Percentiles rank a stretch among this genome's conserved stretches.
phyloP scores from a whole-genome alignment of 2,797 vertebrate genomes.

The Anguilla marmorata region DNA sequence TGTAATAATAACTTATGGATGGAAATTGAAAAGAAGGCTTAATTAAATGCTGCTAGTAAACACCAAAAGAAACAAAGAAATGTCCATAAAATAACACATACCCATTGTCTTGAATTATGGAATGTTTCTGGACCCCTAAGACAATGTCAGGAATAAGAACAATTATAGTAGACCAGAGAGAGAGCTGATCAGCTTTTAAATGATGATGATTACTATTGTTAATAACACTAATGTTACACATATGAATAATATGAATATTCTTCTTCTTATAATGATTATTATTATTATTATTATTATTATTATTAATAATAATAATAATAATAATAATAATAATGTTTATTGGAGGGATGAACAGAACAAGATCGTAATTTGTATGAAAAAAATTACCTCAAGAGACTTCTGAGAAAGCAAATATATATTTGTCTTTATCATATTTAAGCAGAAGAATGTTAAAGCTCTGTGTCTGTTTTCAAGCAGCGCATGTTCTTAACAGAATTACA shows the following conservation, averaged over 20 bases:
- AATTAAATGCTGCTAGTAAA: background rate
- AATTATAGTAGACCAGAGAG: background rate
- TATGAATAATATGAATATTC: background rate
- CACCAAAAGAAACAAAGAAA: background rate
- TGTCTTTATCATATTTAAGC: conserved; percentile 55
- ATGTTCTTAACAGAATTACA: conserved; percentile 67
- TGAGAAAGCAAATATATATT: conserved; percentile 58
- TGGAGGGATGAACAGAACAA: background rate
- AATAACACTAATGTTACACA: background rate
- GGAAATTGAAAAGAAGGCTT: background rate
- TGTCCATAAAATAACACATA: background rate
- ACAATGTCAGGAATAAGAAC: background rate
- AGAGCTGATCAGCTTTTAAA: background rate
- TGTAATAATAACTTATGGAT: background rate
- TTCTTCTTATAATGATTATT: background rate
- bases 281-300: background rate
- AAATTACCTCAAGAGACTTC: conserved; percentile 51
- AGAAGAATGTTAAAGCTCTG: conserved; percentile 59
- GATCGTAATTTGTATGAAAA: background rate
- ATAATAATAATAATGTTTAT: background rate
- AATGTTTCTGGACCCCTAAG: background rate
- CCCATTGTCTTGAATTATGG: background rate
- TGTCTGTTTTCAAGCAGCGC: conserved; percentile 50
- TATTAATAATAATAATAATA: background rate
- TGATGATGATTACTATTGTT: background rate